phyloP scores from a whole-genome alignment of 2,113 vertebrate species.

The Carassius carassius region DNA sequence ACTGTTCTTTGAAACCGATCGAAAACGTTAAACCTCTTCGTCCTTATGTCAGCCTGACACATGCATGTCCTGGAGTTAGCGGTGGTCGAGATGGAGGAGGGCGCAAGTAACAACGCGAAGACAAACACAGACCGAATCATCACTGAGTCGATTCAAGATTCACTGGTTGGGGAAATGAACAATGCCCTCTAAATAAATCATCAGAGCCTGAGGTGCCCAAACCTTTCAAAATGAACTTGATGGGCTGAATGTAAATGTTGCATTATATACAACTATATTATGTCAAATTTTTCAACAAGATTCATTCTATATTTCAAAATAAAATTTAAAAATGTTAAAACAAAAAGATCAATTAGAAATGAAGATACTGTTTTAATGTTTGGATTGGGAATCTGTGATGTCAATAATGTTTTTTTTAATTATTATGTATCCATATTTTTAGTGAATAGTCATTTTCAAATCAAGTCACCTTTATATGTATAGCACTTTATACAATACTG shows the following conservation, averaged over 20 bases:
- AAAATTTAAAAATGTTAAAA: too few species aligned
- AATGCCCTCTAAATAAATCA: background rate
- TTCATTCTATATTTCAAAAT: too few species aligned
- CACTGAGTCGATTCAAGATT: background rate
- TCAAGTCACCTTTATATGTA: too few species aligned
- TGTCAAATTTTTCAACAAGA: background rate
- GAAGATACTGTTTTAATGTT: too few species aligned
- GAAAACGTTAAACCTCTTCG: slow-evolving; percentile 19
- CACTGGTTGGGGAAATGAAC: background rate
- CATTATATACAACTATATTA: background rate
- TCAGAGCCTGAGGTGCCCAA: background rate
- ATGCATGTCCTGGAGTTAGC: slow-evolving; percentile 29
- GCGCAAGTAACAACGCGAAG: slow-evolving; percentile 45
- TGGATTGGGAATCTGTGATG: too few species aligned
- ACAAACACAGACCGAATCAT: background rate
- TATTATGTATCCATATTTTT: too few species aligned
- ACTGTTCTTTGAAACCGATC: slow-evolving; percentile 18
- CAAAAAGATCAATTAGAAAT: too few species aligned
- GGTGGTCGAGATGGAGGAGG: slow-evolving; percentile 50
- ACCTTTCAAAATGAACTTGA: background rate
- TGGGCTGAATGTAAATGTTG: background rate
- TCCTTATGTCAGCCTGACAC: slow-evolving; percentile 63
- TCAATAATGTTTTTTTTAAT: too few species aligned
- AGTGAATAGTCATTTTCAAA: too few species aligned
- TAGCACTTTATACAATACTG: too few species aligned